Evolutionary conservation across 2,797 vertebrate species (phyloP).

Genomic region (Anniella stebbinsi): DNA sequence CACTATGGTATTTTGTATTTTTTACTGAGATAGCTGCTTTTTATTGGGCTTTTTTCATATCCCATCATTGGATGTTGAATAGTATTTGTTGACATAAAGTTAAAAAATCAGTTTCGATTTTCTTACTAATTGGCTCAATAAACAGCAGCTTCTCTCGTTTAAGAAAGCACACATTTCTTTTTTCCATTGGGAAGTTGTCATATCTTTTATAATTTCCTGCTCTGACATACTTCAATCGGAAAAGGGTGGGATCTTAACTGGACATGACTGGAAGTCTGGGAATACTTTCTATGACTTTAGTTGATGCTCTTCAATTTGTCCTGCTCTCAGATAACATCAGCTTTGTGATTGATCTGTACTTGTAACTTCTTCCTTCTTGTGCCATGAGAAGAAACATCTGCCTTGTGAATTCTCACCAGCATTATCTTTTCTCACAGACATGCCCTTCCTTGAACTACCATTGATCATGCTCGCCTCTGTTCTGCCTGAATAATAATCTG

Average conservation of each 20-base stretch:
- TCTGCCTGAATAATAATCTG: background rate
- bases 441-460: background rate
- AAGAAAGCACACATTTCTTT: background rate
- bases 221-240: background rate
- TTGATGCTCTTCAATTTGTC: background rate
- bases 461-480: background rate
- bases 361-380: background rate
- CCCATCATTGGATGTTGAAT: background rate
- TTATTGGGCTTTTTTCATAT: background rate
- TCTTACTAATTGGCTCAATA: background rate
- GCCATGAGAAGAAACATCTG: background rate
- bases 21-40: background rate
- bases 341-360: background rate
- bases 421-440: slow-evolving; percentile 7
- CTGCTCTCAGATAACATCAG: background rate
- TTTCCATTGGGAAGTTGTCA: background rate
- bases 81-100: background rate
- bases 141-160: background rate
- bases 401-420: background rate
- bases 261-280: background rate
- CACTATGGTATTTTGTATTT: background rate
- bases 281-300: background rate
- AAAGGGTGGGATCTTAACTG: background rate
- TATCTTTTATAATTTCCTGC: background rate
- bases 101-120: background rate